Base-by-base conservation (phyloP, 2,113 vertebrate species). In the Cephalopterus ornatus region DNA sequence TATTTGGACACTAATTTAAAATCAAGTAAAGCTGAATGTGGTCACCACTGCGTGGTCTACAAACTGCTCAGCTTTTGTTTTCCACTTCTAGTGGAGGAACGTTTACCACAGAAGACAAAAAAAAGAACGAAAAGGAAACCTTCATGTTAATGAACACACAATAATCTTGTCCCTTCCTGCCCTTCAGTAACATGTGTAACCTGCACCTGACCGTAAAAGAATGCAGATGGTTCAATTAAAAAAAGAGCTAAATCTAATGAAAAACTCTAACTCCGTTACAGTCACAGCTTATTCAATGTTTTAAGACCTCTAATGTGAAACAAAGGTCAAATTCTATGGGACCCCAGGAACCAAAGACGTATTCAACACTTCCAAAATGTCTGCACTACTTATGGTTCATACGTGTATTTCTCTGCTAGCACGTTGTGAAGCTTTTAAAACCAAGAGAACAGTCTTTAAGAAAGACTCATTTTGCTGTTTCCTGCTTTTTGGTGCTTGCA, bases 401-500 rank as follows among this genome's bases (percentile, higher is more conserved):
- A 75, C 0, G 0, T 14, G 9, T 14, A 1, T 11, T 68, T 28
- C 32, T 83, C 67, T 77, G 8, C 32, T 80, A 70, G 19, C 16
- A 44, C 10, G 27, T 0, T 71, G 8, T 15, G 17, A 62, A 75
- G 19, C 33, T 81, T 67, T 42, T 28, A 67, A 84, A 52, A 39
- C 8, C 52, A 44, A 32, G 14, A 49, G 5, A 33, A n/a, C 0
- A 0, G 5, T 37, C 24, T 35, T 73, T 17, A 46, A n/a, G 16
- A 78, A 86, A 65, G 23, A 4, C 3, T 8, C 2, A 0, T 37
- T 86, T 61, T 59, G 72, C 20, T 39, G 5, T 16, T 32, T 55
- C 37, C 44, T 76, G 26, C 39, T 46, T 92, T 41, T 20, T 2
- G 1, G 11, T 20, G 6, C 14, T 81, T 21, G 5, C 35, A 33